These are phyloP conservation scores for Trematomus loennbergii DNA, from an alignment of 2,113 vertebrate species.

Conservation along the genomic window DNA sequence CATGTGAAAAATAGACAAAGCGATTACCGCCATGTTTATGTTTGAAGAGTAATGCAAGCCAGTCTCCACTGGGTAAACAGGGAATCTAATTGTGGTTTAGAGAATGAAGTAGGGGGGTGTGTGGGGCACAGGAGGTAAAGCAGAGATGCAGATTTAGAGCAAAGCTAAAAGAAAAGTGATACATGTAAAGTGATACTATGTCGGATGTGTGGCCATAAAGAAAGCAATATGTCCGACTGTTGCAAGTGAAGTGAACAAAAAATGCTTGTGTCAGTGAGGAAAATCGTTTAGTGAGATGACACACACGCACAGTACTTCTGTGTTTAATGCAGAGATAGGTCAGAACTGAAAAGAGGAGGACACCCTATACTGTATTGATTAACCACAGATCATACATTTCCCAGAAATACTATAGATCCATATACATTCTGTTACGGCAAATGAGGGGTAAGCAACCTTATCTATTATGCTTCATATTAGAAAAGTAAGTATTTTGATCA, in stretches of 20 bases:
- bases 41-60: conserved; percentile 83
- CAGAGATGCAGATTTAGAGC: conserved; percentile 39
- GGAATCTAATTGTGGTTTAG: conserved; percentile 79
- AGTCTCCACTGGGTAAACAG: conserved; percentile 81
- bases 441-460: conserved; percentile 10
- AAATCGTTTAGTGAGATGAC: conserved; percentile 26
- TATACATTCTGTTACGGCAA: conserved; percentile 32
- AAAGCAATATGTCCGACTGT: background rate
- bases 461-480: conserved; percentile 27
- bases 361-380: conserved; percentile 67
- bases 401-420: conserved; percentile 66
- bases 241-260: conserved; percentile 8
- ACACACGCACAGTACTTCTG: conserved; percentile 9
- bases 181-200: conserved; percentile 20
- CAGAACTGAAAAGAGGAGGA: conserved; percentile 33
- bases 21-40: conserved; percentile 81
- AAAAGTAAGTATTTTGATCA: conserved; percentile 50
- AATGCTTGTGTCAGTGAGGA: conserved; percentile 13
- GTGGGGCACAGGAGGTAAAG: conserved; percentile 55
- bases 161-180: conserved; percentile 18
- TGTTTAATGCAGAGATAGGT: conserved; percentile 45
- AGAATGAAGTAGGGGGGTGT: conserved; percentile 49
- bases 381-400: conserved; percentile 63
- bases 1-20: conserved; percentile 84
- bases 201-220: conserved; percentile 27